A percentile compares a stretch with the other conserved stretches of the same genome.
Conservation (phyloP, 2,113 vertebrate genomes). For the Chamaea fasciata region DNA sequence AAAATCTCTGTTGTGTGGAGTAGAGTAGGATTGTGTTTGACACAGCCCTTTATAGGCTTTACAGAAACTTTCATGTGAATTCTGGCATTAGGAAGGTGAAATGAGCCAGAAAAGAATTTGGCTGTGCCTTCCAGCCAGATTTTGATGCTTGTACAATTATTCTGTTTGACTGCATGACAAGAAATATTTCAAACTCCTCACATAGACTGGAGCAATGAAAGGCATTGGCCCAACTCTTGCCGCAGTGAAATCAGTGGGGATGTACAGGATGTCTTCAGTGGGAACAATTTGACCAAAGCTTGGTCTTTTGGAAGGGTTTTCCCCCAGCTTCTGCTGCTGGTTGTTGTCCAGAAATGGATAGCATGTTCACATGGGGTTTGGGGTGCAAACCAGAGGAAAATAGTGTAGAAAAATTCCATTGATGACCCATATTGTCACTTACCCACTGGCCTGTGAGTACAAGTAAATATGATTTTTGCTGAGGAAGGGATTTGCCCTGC, state of each 20-base stretch:
- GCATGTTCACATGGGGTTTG: fast-evolving
- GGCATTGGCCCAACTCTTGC: background rate
- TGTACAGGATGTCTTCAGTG: background rate
- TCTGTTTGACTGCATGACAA: slow-evolving; percentile 40
- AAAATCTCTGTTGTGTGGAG: background rate
- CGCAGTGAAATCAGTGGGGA: background rate
- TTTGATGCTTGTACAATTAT: background rate
- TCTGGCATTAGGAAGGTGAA: background rate
- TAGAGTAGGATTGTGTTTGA: background rate
- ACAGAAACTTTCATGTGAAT: background rate
- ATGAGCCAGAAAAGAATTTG: slow-evolving; percentile 20
- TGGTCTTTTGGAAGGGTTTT: background rate
- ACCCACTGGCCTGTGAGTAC: too few species aligned
- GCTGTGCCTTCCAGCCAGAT: background rate
- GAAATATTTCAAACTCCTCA: background rate
- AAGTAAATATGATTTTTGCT: background rate
- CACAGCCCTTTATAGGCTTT: background rate
- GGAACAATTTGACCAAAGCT: background rate
- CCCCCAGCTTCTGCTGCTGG: fast-evolving
- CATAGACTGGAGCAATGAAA: background rate
- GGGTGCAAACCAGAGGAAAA: background rate
- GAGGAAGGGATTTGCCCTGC: background rate
- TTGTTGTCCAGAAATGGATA: background rate
- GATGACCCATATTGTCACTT: fast-evolving
- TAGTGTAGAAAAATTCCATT: background rate